Evolutionary conservation across 1,140 invertebrate genomes (phyloP).

Genomic region (Diorhabda carinulata): DNA sequence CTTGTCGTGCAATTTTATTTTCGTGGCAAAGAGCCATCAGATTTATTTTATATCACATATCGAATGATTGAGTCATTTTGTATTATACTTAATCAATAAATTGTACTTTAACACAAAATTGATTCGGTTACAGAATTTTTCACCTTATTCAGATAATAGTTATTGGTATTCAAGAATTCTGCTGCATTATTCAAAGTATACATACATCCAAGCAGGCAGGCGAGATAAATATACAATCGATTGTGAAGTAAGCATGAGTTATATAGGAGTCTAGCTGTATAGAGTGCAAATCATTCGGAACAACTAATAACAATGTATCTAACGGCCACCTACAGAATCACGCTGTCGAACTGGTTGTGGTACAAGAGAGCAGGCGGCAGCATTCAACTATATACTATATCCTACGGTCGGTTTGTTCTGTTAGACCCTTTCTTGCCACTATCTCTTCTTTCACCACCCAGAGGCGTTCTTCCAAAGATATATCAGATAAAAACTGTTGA

Average conservation of each 20-base stretch:
- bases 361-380: slow-evolving; percentile 22
- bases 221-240: slow-evolving; percentile 19
- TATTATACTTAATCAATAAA: no score
- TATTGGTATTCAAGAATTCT: not conserved
- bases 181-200: slow-evolving; percentile 1
- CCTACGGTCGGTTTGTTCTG: slow-evolving; percentile 1
- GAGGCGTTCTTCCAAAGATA: slow-evolving; percentile 3
- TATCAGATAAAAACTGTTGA: no score
- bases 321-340: slow-evolving; percentile 36
- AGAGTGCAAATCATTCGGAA: slow-evolving; percentile 35
- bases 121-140: not conserved
- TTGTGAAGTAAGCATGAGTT: slow-evolving; percentile 18
- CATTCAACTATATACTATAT: slow-evolving; percentile 7
- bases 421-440: slow-evolving; percentile 9
- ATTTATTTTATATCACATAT: no score
- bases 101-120: no score
- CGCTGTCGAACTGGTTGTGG: slow-evolving; percentile 34
- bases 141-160: not conserved
- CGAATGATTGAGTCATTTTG: no score
- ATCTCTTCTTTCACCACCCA: slow-evolving; percentile 12
- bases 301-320: slow-evolving; percentile 38
- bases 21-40: no score
- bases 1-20: no score
- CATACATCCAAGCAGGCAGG: slow-evolving; percentile 1
- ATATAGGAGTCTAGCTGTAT: slow-evolving; percentile 14